A percentile compares a stretch with the other conserved stretches of the same genome.
Evolutionary conservation across 2,888 invertebrate species (phyloP).

Genomic region (Oscheius sp.): DNA sequence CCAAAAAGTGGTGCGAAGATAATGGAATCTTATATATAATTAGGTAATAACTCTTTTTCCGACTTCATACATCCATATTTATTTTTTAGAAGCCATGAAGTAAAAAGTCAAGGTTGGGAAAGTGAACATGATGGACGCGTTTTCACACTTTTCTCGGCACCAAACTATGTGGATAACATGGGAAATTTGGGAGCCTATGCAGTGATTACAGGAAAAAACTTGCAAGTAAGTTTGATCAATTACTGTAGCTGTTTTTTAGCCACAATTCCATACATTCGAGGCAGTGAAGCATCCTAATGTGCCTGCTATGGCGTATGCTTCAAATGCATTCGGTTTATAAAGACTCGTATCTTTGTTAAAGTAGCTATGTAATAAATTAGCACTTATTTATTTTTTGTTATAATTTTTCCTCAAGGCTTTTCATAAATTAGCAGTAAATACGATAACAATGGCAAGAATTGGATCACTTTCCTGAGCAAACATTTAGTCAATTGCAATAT

Average conservation of each 20-base stretch:
- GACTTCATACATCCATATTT: too few species aligned
- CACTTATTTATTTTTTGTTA: background rate
- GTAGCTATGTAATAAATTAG: background rate
- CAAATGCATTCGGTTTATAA: slow-evolving; percentile 25
- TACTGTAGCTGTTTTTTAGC: slow-evolving; percentile 78
- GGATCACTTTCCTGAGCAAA: slow-evolving; percentile 12
- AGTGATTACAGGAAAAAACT: slow-evolving; percentile 83
- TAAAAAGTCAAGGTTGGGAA: slow-evolving; percentile 95
- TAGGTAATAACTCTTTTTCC: too few species aligned
- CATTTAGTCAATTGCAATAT: background rate
- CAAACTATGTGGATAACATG: slow-evolving; percentile 94
- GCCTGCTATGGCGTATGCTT: slow-evolving; percentile 68
- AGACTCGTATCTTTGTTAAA: slow-evolving; percentile 1
- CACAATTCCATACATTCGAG: slow-evolving; percentile 89
- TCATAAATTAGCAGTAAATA: slow-evolving; percentile 2
- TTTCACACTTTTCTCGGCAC: slow-evolving; percentile 98
- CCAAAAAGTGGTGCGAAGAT: slow-evolving; percentile 83
- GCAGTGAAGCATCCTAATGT: slow-evolving; percentile 81
- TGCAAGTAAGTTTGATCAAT: slow-evolving; percentile 42
- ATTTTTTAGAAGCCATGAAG: slow-evolving; percentile 90
- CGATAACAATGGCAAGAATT: slow-evolving; percentile 4
- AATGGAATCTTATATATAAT: slow-evolving; percentile 94
- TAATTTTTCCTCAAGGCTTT: background rate
- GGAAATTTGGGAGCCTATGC: slow-evolving; percentile 98
- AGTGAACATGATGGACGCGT: slow-evolving; percentile 93